A percentile compares a stretch with the other conserved stretches of the same genome.
Conservation (phyloP, 2,888 invertebrate species). For the Pristionchus exspectatus region DNA sequence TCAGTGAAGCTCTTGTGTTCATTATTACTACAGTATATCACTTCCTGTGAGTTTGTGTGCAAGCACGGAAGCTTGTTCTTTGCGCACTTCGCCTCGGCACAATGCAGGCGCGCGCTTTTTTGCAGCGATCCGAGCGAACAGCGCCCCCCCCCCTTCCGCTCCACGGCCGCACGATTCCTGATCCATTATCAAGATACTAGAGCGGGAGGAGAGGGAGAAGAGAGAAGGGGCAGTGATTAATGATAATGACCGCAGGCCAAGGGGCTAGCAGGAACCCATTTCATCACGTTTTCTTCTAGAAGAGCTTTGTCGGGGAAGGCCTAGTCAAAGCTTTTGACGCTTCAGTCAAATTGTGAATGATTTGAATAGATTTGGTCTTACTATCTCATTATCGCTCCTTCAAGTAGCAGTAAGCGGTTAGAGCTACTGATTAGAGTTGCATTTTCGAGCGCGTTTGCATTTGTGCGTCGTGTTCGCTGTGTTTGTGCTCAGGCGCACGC, state of each 20-base stretch:
- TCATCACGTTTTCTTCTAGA: neutral
- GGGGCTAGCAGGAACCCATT: conserved; percentile 20
- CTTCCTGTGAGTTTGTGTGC: neutral
- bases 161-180: neutral
- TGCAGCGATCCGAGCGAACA: neutral
- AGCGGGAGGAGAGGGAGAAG: neutral
- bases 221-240: conserved; percentile 4
- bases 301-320: too few relatives aligned
- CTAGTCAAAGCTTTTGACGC: too few relatives aligned
- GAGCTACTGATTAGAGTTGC: neutral
- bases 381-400: too few relatives aligned
- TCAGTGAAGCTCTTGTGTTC: neutral
- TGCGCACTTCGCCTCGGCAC: neutral
- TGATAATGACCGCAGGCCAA: neutral
- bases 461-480: neutral
- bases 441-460: neutral
- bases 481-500: neutral
- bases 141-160: too few relatives aligned
- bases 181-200: conserved; percentile 44
- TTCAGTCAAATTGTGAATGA: too few relatives aligned
- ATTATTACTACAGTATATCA: neutral
- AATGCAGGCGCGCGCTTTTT: neutral
- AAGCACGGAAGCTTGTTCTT: conserved; percentile 28
- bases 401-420: too few relatives aligned
- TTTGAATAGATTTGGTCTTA: too few relatives aligned